Conservation (phyloP, 92 coral and sea anemone species). For the Galaxea fascicularis region DNA sequence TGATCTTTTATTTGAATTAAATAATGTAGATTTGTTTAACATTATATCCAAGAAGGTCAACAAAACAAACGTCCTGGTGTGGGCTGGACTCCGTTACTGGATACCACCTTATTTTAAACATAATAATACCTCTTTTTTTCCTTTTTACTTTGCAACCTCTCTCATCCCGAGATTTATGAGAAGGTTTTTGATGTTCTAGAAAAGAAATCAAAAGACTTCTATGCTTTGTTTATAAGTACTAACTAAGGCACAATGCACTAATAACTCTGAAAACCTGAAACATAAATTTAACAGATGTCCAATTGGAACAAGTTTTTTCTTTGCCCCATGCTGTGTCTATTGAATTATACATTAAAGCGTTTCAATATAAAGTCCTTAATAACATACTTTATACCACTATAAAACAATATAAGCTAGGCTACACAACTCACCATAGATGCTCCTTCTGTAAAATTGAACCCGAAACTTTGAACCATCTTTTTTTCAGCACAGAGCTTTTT, state of each 20-base stretch:
- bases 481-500: neutral
- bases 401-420: neutral
- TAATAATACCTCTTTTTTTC: neutral
- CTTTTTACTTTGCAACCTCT: too few relatives aligned
- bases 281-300: neutral
- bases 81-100: too few relatives aligned
- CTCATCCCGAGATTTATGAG: too few relatives aligned
- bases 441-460: conserved; percentile 2
- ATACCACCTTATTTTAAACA: too few relatives aligned
- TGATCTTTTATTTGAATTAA: too few relatives aligned
- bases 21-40: too few relatives aligned
- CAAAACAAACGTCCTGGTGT: too few relatives aligned
- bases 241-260: neutral
- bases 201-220: too few relatives aligned
- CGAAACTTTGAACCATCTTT: neutral
- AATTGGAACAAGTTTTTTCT: neutral
- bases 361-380: neutral
- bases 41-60: too few relatives aligned
- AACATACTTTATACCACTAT: neutral
- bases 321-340: neutral
- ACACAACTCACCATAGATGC: neutral
- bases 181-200: too few relatives aligned
- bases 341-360: neutral
- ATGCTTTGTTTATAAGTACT: neutral
- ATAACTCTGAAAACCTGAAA: neutral